Base-by-base conservation (phyloP, 1,140 invertebrate genomes). In the Pseudomyrmex gracilis region DNA sequence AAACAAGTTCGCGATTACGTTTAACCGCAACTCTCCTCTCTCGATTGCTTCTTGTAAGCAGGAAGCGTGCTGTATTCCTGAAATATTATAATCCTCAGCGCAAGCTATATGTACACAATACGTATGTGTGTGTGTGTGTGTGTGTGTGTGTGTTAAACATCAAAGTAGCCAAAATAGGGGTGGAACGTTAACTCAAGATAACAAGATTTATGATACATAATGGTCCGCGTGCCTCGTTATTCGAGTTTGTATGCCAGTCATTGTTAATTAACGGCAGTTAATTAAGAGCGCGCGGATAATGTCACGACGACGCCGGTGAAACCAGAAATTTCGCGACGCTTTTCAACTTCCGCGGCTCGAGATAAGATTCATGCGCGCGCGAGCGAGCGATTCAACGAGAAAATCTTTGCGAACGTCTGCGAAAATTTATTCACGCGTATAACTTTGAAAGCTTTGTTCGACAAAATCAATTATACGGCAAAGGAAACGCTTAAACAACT, bases 221-320 rank as follows among this genome's bases (percentile, higher is more conserved):
- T 60, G 45, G 34, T 34, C 34, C 34, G 34, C 34, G 34, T 34
- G 34, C 10, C 45, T 15, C 20, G 17, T 74, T 74, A 76, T 63
- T 53, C 22, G 73, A 63, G 34, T 51, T 47, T 76, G 51, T 60
- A 24, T 13, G 71, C 58, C 71, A 74, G 45, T 74, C 57, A 63
- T 74, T 63, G 43, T 76, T 76, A 76, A 76, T 76, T 63, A 63
- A 63, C 20, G 34, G 22, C 24, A 61, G 43, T 74, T 76, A 76
- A 76, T 76, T 76, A 76, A 76, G 73, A 76, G 15, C 58, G 43
- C 45, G 58, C 34, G 34, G 58, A 76, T 76, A 76, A 76, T 63
- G 58, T 51, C 58, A 63, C 45, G 73, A 15, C 45, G 13, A 34
- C 34, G 34, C 34, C 57, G 58, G 58, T 34, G 34, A 34, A 63